These are phyloP conservation scores for Drosophila asahinai DNA, from an alignment of 1,140 invertebrate species.

Conservation along the genomic window DNA sequence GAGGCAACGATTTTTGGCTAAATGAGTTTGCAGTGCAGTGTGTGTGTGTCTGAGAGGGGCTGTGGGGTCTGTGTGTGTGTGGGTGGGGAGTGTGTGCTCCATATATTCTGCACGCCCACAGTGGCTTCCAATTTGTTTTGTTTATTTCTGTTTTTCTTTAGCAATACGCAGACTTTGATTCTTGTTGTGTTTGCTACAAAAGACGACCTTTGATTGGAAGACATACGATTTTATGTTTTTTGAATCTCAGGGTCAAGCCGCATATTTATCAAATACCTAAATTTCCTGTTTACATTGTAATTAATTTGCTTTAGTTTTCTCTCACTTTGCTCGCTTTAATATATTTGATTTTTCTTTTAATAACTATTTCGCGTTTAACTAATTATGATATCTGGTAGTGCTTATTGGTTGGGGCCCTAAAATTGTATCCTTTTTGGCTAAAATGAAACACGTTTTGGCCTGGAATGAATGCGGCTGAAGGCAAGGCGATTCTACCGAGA, in stretches of 20 bases:
- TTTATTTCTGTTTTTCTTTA: slow-evolving; percentile 54
- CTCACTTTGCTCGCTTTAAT: slow-evolving; percentile 48
- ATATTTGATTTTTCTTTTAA: slow-evolving; percentile 62
- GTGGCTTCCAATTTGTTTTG: slow-evolving; percentile 63
- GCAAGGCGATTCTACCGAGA: neutral
- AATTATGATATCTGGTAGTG: slow-evolving; percentile 75
- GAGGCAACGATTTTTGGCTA: slow-evolving; percentile 38
- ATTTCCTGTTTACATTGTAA: slow-evolving; percentile 53
- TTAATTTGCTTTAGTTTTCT: slow-evolving; percentile 50
- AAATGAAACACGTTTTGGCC: slow-evolving; percentile 68
- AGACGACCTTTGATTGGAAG: slow-evolving; percentile 85
- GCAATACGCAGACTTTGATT: slow-evolving; percentile 82
- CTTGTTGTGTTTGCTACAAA: slow-evolving; percentile 84
- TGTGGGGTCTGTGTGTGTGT: slow-evolving; percentile 19
- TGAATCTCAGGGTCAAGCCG: slow-evolving; percentile 84
- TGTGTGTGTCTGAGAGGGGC: slow-evolving; percentile 14
- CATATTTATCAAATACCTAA: slow-evolving; percentile 71
- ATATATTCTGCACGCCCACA: slow-evolving; percentile 44
- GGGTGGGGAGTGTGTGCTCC: slow-evolving; percentile 17
- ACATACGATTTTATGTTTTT: slow-evolving; percentile 85
- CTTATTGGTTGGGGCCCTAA: slow-evolving; percentile 67
- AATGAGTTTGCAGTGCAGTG: slow-evolving; percentile 55
- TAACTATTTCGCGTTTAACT: slow-evolving; percentile 74
- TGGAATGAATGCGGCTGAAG: slow-evolving; percentile 2
- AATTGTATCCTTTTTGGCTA: slow-evolving; percentile 39